Evolutionary conservation across 2,888 invertebrate species (phyloP), one percentile per base, ranked within the genome.

Genomic region (Eugnorisma glareosa): DNA sequence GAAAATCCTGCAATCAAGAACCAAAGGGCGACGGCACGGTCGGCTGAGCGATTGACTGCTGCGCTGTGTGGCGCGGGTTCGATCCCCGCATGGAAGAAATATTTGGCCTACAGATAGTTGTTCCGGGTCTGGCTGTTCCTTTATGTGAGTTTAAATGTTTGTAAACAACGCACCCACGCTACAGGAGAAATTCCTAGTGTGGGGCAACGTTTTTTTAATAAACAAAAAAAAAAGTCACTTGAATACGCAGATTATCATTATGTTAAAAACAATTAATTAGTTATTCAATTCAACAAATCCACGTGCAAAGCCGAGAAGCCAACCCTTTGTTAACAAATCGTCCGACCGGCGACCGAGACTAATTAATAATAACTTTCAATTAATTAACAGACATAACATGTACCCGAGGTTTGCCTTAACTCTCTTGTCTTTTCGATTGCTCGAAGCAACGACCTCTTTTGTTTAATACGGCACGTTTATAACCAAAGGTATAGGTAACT

Each of bases 381-480:
- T 80, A 69, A 75, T 69, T 66, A 79, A 70, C 24, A 15, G 69
- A 59, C 28, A 4, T 43, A 21, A 48, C 24, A 40, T 40, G 48
- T 72, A 31, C 21, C 35, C 28, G 35, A 57, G 45, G 13, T 18
- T 54, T 61, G 43, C 18, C 59, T 75, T 51, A 37, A 28, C 43
- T 80, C 37, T 66, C 15, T n/a, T n/a, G n/a, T n/a, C 35, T 61
- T 75, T 7, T 74, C 35, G 21, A 75, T 45, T 69, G 57, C 43
- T 69, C 59, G 37, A n/a, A 79, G 59, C 68, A 59, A 75, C 45
- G 45, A 45, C 43, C 75, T 37, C 64, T 68, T 67, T 68, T 74
- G 75, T 75, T 75, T 67, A 59, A 67, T 66, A 69, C 59, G 18
- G 28, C 68, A 45, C 61, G 64, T 67, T 59, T 80, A 75, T 80